Evolutionary conservation across 1,140 invertebrate species (phyloP), one percentile per base, ranked within the genome.

Genomic region (Mylabris phalerata): DNA sequence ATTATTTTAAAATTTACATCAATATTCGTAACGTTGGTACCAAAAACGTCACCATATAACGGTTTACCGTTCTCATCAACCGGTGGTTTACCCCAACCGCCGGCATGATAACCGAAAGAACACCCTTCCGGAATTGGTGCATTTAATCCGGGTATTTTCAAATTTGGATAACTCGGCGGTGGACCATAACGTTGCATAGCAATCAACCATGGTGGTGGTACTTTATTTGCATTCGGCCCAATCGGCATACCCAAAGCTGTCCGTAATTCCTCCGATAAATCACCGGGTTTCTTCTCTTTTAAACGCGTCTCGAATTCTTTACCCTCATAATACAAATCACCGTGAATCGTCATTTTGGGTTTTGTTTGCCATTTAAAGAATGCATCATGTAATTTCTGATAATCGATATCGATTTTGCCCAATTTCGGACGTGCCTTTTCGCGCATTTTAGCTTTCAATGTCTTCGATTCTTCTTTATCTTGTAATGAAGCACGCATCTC

Each of bases 281-380:
- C 95, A 0, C 98, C 98, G 0, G 97, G 98, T 74, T 99, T 99
- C 75, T 99, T 99, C 70, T 98, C 97, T 66, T 95, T 93, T 40
- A 99, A 78, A 42, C 95, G 82, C 0, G 96, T 98, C 75, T 99
- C 98, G 78, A 98, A 98, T 75, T 99, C 98, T 75, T 99, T 99
- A n/a, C 98, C 98, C 77, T 99, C 98, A 76, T 99, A 99, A 75
- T 99, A 99, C 0, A 99, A 77, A 78, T 99, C 98, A 10, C 97
- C 98, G 75, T 98, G 97, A 68, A 97, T 97, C 0, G 95, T 98
- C 92, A 99, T 95, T 63, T 90, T 86, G 0, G 98, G 97, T 76
- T 99, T 99, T 0, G 94, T 98, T 75, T 99, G 98, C 93, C 94
- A 98, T 72, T 86, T 89, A 79, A 99, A 99, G 76, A 99, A 99